phyloP scores from a whole-genome alignment of 2,888 invertebrate species.

The Drosophila meridionalis region DNA sequence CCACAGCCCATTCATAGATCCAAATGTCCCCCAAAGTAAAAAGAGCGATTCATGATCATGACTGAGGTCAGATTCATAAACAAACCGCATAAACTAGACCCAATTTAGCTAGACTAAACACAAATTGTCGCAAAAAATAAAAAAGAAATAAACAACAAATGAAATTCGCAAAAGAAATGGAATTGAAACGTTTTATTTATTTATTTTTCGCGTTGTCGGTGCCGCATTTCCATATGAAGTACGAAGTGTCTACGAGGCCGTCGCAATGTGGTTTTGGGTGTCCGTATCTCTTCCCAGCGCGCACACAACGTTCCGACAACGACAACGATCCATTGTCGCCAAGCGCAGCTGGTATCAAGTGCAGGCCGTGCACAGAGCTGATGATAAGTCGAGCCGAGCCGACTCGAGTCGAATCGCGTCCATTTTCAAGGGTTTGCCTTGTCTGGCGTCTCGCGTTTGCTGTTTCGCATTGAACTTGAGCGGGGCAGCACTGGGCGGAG shows the following conservation, averaged over 20 bases:
- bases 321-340: slow-evolving; percentile 27
- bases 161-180: slow-evolving; percentile 63
- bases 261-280: slow-evolving; percentile 50
- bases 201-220: slow-evolving; percentile 23
- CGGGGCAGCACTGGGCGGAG: slow-evolving; percentile 6
- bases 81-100: slow-evolving; percentile 77
- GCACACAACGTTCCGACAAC: not conserved
- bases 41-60: slow-evolving; percentile 74
- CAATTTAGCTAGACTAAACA: slow-evolving; percentile 63
- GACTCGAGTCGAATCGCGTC: slow-evolving; percentile 47
- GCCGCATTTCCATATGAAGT: slow-evolving; percentile 59
- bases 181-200: slow-evolving; percentile 40
- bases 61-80: slow-evolving; percentile 77
- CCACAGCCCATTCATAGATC: slow-evolving; percentile 44
- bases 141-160: slow-evolving; percentile 9
- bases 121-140: slow-evolving; percentile 38
- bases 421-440: slow-evolving; percentile 80
- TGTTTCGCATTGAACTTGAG: slow-evolving; percentile 76
- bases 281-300: slow-evolving; percentile 21
- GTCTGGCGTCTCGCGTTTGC: slow-evolving; percentile 73
- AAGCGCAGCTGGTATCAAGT: slow-evolving; percentile 42
- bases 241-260: slow-evolving; percentile 30
- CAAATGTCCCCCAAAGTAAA: slow-evolving; percentile 50
- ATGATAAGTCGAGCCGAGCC: slow-evolving; percentile 41
- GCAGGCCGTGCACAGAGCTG: slow-evolving; percentile 48